These are phyloP conservation scores for Atta texana DNA, from an alignment of 1,140 invertebrate genomes.

Conservation along the genomic window DNA sequence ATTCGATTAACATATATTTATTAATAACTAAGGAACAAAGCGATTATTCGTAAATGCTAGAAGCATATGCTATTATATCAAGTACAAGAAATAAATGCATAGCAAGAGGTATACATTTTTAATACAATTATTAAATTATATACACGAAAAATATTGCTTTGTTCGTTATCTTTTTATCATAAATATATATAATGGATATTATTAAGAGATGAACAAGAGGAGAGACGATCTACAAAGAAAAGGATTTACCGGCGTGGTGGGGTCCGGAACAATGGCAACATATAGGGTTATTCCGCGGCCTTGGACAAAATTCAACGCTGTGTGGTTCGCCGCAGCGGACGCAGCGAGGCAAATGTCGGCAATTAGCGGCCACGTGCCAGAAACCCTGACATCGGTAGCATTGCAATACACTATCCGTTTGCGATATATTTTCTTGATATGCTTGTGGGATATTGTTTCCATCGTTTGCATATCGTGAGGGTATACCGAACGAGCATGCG, in stretches of 20 bases:
- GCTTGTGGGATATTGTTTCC: constrained; percentile 55
- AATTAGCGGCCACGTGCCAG: constrained; percentile 87
- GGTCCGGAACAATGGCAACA: constrained; percentile 87
- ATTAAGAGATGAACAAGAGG: neutral
- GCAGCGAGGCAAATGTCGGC: constrained; percentile 85
- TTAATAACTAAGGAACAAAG: neutral
- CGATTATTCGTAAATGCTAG: neutral
- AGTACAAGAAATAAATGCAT: neutral
- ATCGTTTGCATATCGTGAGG: constrained; percentile 17
- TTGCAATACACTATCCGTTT: constrained; percentile 83
- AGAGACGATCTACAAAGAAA: neutral
- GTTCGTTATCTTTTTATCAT: neutral
- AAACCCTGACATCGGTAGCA: constrained; percentile 87
- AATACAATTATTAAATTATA: neutral
- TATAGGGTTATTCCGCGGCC: constrained; percentile 85
- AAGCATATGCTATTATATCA: neutral
- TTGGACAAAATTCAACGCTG: constrained; percentile 85
- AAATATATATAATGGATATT: neutral
- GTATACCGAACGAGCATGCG: constrained; percentile 32
- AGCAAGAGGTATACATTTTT: neutral
- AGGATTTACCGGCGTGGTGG: constrained; percentile 85
- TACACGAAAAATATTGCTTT: neutral
- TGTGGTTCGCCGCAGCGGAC: constrained; percentile 87
- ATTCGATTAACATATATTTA: neutral
- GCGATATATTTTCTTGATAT: constrained; percentile 52